A percentile compares a stretch with the other conserved stretches of the same genome.
These are phyloP conservation scores for Momotus momota DNA, from an alignment of 2,797 vertebrate genomes.

Conservation along the genomic window DNA sequence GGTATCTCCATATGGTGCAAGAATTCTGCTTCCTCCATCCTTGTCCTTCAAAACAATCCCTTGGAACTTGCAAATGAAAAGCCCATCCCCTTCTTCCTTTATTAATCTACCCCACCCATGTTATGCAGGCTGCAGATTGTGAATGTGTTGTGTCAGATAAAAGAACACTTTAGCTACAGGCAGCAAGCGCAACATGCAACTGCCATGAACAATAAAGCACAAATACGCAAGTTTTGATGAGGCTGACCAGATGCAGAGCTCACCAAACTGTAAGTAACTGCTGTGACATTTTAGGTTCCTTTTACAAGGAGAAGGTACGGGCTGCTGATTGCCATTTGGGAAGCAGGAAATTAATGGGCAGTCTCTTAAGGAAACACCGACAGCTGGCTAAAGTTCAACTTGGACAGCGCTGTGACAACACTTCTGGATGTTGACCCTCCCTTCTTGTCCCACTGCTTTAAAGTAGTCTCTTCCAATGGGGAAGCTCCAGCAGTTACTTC, in stretches of 20 bases:
- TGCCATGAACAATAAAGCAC: neutral
- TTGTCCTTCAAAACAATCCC: constrained; percentile 25
- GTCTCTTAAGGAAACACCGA: neutral
- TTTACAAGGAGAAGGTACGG: neutral
- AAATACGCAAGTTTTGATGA: neutral
- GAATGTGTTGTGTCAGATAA: neutral
- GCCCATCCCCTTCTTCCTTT: constrained; percentile 52
- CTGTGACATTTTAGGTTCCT: neutral
- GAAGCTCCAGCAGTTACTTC: neutral
- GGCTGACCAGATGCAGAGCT: neutral
- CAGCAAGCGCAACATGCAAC: neutral
- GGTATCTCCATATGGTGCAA: neutral
- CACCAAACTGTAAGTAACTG: neutral
- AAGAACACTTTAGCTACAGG: neutral
- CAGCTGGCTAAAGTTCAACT: neutral
- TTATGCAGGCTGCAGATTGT: neutral
- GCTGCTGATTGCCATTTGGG: neutral
- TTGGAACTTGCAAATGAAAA: constrained; percentile 31
- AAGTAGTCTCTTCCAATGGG: neutral
- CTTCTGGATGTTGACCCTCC: neutral
- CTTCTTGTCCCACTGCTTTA: neutral
- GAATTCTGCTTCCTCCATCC: constrained; percentile 37
- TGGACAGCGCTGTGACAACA: accelerated
- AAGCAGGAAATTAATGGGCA: neutral
- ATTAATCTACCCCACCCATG: constrained; percentile 51